A percentile compares a stretch with the other conserved stretches of the same genome.
phyloP scores from a whole-genome alignment of 2,113 vertebrate genomes.

The Sebastes fasciatus region DNA sequence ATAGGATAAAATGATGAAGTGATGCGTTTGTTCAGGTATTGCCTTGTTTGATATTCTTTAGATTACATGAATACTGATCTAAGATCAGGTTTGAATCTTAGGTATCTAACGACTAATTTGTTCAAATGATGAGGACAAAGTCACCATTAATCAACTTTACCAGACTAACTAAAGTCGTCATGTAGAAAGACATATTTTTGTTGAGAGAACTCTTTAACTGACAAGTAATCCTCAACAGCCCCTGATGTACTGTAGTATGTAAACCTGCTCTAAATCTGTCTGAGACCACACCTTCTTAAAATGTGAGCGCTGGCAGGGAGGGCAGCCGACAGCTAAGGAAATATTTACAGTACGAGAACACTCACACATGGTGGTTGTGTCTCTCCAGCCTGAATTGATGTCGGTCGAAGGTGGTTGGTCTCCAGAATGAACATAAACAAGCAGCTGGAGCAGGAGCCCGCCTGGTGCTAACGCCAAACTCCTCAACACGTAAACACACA shows the following conservation, averaged over 20 bases:
- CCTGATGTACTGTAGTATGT: conserved; percentile 13
- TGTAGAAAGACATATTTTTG: neutral
- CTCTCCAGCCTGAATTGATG: conserved; percentile 73
- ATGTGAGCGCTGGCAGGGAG: conserved; percentile 62
- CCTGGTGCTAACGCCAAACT: conserved; percentile 59
- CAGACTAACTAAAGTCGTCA: neutral
- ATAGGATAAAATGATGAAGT: too few species aligned
- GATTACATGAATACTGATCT: neutral
- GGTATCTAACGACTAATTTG: neutral
- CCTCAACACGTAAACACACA: conserved; percentile 70
- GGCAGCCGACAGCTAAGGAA: conserved; percentile 78
- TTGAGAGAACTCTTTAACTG: conserved; percentile 3
- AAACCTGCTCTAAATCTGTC: conserved; percentile 45
- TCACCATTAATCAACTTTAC: neutral
- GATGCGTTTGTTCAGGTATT: neutral
- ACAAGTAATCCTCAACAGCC: conserved; percentile 36
- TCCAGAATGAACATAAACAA: conserved; percentile 79
- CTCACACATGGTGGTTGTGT: conserved; percentile 74
- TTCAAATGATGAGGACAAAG: neutral
- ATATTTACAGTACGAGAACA: conserved; percentile 83
- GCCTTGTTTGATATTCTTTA: neutral
- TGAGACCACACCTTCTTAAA: conserved; percentile 48
- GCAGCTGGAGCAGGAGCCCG: conserved; percentile 60
- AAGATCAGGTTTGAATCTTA: neutral
- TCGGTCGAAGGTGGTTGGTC: conserved; percentile 73